These are phyloP conservation scores for Saccostrea glomerata DNA, from an alignment of 1,140 invertebrate genomes.

Conservation along the genomic window DNA sequence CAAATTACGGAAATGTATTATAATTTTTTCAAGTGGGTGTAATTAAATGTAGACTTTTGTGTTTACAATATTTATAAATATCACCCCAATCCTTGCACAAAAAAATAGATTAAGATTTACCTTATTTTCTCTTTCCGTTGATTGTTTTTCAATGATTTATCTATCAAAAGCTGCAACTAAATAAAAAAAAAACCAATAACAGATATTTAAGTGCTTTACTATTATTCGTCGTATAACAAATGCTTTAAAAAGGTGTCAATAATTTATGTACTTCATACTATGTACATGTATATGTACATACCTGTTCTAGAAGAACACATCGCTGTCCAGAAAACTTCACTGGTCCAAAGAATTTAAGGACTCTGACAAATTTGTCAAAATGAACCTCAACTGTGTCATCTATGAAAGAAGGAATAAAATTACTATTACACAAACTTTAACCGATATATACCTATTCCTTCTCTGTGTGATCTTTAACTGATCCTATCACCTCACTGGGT, in stretches of 20 bases:
- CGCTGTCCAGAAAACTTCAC: background rate
- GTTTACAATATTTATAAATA: no score
- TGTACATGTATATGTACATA: background rate
- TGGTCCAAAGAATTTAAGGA: constrained; percentile 27
- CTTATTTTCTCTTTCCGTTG: constrained; percentile 33
- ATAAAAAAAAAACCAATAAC: background rate
- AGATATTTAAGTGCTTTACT: background rate
- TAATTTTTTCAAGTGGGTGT: no score
- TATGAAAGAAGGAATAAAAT: background rate
- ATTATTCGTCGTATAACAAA: no score
- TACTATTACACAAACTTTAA: no score
- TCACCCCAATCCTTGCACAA: no score
- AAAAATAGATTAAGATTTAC: background rate
- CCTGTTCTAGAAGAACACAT: constrained; percentile 15
- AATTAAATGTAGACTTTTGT: no score
- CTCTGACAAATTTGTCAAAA: constrained; percentile 10
- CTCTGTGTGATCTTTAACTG: no score
- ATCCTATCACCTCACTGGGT: no score
- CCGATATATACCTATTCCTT: no score
- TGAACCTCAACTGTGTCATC: constrained; percentile 4
- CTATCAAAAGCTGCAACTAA: background rate
- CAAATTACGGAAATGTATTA: no score
- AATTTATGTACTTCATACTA: no score
- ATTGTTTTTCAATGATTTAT: constrained; percentile 25
- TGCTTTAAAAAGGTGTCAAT: no score